These are phyloP conservation scores for Steatornis caripensis DNA, from an alignment of 2,113 vertebrate species.

Conservation along the genomic window DNA sequence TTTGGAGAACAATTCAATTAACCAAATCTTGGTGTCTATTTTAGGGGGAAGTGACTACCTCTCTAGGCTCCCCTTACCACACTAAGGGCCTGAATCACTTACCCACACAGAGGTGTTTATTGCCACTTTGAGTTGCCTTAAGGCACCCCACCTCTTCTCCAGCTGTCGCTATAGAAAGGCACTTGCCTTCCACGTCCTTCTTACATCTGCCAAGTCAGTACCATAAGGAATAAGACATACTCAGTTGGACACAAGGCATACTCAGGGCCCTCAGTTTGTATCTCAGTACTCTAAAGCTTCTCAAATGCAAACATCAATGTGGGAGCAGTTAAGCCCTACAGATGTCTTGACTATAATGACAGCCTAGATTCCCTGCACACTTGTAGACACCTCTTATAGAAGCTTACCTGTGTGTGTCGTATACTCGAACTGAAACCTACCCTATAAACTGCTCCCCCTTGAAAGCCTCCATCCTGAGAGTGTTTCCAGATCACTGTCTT, in stretches of 20 bases:
- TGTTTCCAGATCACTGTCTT: neutral
- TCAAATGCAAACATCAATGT: neutral
- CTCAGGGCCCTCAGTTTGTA: neutral
- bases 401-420: neutral
- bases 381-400: neutral
- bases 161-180: neutral
- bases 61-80: neutral
- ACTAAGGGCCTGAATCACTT: neutral
- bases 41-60: neutral
- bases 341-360: neutral
- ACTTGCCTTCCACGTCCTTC: neutral
- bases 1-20: neutral
- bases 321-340: neutral
- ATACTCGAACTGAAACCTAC: neutral
- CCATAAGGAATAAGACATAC: neutral
- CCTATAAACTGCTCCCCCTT: neutral
- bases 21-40: neutral
- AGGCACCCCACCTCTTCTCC: neutral
- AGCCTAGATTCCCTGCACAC: neutral
- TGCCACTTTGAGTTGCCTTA: neutral
- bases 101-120: neutral
- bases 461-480: neutral
- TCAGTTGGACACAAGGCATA: neutral
- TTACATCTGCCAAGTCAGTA: neutral
- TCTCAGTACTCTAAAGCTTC: neutral